Base-by-base conservation (phyloP, 2,888 invertebrate genomes). In the Synanthedon vespiformis region DNA sequence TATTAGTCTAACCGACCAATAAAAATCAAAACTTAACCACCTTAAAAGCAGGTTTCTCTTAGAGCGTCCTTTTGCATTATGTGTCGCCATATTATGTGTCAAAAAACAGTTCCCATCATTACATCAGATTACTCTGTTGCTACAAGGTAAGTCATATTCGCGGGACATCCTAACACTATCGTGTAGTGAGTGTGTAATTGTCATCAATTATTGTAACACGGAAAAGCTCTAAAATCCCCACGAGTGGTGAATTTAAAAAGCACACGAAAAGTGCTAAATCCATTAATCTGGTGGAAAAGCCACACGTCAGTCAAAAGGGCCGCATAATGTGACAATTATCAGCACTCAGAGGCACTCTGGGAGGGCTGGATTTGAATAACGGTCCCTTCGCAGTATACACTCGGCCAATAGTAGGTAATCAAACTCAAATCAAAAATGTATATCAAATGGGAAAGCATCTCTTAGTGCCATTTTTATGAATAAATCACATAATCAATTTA, bases 321-420 rank as follows among this genome's bases (percentile, higher is more conserved):
- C 51, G 60, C 62, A 62, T 64, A 58, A 68, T 63, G 65, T 58
- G 65, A 63, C 68, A 66, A 68, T 68, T 66, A 67, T 61, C 49
- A 50, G n/a, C 50, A 48, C 48, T 40, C 14, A 12, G 16, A 14
- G 14, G 22, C n/a, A 14, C 14, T 22, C 12, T 2, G 12, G 48
- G 48, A 16, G n/a, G 18, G n/a, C 40, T n/a, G 16, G 49, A 52
- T 16, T 48, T 18, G 51, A 40, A 52, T 48, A 52, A 34, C 47
- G 22, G 48, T 12, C 16, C 48, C 27, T 34, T 18, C 13, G 48
- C 11, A 52, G 22, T 34, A 34, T 34, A 34, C 34, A 6, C 34
- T 34, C 22, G 22, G 34, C 10, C 34, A 2, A 34, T 34, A 34
- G 34, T n/a, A n/a, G n/a, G n/a, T 34, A 34, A 10, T 34, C 34